Conservation (phyloP, 2,888 invertebrate species). For the Hydrotaea diabolus region DNA sequence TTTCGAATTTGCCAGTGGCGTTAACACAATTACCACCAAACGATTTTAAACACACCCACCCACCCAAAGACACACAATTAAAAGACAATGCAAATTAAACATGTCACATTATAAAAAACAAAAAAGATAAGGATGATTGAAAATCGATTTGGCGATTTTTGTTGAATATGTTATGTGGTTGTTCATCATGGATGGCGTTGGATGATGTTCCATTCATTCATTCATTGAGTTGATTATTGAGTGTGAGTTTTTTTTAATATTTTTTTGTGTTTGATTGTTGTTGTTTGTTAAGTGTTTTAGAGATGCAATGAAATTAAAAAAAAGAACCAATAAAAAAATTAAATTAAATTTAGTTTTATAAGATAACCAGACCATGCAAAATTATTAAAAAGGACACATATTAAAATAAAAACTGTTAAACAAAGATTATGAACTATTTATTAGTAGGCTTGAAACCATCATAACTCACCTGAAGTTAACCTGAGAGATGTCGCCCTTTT, state of each 20-base stretch:
- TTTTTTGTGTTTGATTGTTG: background rate
- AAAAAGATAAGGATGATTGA: background rate
- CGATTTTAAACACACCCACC: conserved; percentile 38
- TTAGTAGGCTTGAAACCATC: background rate
- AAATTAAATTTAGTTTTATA: conserved; percentile 10
- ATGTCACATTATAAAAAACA: background rate
- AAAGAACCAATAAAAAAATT: conserved; percentile 15
- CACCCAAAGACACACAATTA: conserved; percentile 48
- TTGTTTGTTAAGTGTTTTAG: conserved; percentile 27
- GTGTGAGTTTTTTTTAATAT: conserved; percentile 9
- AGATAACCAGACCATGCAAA: conserved; percentile 15
- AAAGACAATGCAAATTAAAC: conserved; percentile 33
- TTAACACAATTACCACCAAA: conserved; percentile 15
- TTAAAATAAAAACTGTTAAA: conserved; percentile 47
- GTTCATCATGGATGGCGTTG: background rate
- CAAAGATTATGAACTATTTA: background rate
- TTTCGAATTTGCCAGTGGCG: background rate
- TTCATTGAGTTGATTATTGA: conserved; percentile 9
- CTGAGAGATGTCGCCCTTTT: conserved; percentile 82
- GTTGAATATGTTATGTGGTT: conserved; percentile 16
- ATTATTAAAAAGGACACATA: conserved; percentile 33
- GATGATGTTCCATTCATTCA: background rate
- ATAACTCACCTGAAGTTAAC: conserved; percentile 80
- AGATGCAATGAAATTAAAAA: conserved; percentile 35
- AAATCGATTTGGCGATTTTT: background rate